Evolutionary conservation across 2,888 invertebrate species (phyloP), one percentile per base, ranked within the genome.

Genomic region (Ophion costatus): DNA sequence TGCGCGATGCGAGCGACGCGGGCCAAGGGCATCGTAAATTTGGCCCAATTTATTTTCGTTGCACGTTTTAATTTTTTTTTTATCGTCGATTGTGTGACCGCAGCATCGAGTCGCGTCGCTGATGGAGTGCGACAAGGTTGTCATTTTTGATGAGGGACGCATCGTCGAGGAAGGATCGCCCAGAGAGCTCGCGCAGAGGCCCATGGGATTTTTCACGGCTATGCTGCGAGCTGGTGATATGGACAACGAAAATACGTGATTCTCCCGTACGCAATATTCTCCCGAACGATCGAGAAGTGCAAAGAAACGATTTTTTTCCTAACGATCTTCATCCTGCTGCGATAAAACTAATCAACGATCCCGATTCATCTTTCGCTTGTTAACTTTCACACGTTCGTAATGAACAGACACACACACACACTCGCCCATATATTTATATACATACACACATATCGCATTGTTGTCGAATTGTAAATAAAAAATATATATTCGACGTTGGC

Each of bases 41-140:
- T 38, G 57, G 14, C 56, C 67, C 42, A 67, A 77, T 38, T 56
- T 17, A 24, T 29, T 33, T 57, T 22, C 14, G 17, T 20, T 17
- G 20, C 22, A 67, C n/a, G 67, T 24, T 70, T 29, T n/a, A 11
- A 20, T 67, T 67, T 1, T 7, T 7, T 29, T 63, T 29, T 61
- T 57, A 74, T 66, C 56, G 42, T 33, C 17, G 42, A 69, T 42
- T 10, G 66, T 71, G 56, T 69, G 70, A 76, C 82, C 73, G 10
- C 94, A 97, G 97, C 97, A 97, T 92, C 96, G 97, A 22, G 94
- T 97, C 80, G 95, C 96, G n/a, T 96, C 96, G 2, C 95, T 97
- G 82, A 94, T 96, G 85, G 95, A 95, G 82, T 97, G 96, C 94
- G 96, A 96, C 91, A 95, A 96, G 86, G 95, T 96, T 79, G 94